Conservation (phyloP, 2,888 invertebrate species). For the Selenia dentaria region DNA sequence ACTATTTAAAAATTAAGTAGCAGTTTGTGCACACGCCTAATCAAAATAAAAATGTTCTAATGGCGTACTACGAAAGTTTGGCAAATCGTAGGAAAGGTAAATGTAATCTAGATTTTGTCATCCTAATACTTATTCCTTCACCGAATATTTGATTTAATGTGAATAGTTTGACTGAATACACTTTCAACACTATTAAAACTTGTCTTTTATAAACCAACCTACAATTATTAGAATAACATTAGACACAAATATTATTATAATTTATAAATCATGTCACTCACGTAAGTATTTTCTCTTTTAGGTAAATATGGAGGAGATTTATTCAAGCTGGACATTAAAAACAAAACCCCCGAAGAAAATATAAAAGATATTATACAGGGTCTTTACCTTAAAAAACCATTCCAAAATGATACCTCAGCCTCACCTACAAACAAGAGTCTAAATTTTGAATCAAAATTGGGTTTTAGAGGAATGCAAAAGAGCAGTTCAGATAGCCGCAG, state of each 20-base stretch:
- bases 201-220: slow-evolving; percentile 23
- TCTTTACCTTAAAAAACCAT: slow-evolving; percentile 77
- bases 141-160: too few species aligned
- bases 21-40: slow-evolving; percentile 31
- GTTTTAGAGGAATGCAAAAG: slow-evolving; percentile 85
- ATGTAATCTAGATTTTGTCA: slow-evolving; percentile 42
- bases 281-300: slow-evolving; percentile 46
- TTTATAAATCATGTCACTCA: slow-evolving; percentile 14
- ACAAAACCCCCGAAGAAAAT: slow-evolving; percentile 85
- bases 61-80: slow-evolving; percentile 79
- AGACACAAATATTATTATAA: slow-evolving; percentile 5
- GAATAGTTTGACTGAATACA: too few species aligned
- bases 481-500: slow-evolving; percentile 90
- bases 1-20: slow-evolving; percentile 27
- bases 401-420: slow-evolving; percentile 67
- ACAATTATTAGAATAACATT: slow-evolving; percentile 19
- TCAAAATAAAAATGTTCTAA: slow-evolving; percentile 68
- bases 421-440: slow-evolving; percentile 68
- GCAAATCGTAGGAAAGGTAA: slow-evolving; percentile 79
- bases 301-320: slow-evolving; percentile 86
- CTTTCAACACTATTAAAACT: too few species aligned
- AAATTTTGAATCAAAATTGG: slow-evolving; percentile 76
- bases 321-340: slow-evolving; percentile 85
- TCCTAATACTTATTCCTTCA: too few species aligned
- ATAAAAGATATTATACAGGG: slow-evolving; percentile 86